Base-by-base conservation (phyloP, 2,113 vertebrate species). In the Paralichthys olivaceus region DNA sequence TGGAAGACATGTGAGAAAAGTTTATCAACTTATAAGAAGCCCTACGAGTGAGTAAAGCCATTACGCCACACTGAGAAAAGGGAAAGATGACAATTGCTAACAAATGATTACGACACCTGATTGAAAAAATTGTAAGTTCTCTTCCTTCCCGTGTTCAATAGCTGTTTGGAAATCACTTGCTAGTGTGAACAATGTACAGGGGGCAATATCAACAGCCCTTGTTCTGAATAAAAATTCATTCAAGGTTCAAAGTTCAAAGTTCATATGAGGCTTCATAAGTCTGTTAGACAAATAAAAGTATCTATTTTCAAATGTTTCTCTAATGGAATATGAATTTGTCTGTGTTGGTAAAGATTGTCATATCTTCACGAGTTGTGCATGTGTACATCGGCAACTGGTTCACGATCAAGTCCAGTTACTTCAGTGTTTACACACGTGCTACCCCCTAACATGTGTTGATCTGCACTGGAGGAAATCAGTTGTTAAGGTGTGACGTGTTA, bases 1-100 rank as follows among this genome's bases (percentile, higher is more conserved):
- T 79, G 91, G 89, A 93, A 93, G 89, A 92, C 91, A 59, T 84
- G 81, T 83, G 70, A 74, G 72, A 84, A 89, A 87, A 79, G 89
- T 89, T 88, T 57, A 88, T 89, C 76, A 86, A 84, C 86, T 90
- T 62, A 66, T 85, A 80, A 83, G 88, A 86, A 84, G 87, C 81
- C 80, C 89, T 80, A 77, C 68, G 40, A 85, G 75, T 69, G 75
- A 90, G 54, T 80, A 70, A 85, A 87, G 89, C 70, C 64, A 63
- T 80, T 86, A 72, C 55, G 51, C 59, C 76, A 70, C 29, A 74
- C 37, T 40, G 37, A 40, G 25, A 22, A 47, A 19, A 15, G 43
- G 69, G 78, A 65, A 73, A 19, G 19, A 79, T 58, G 65, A 79
- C 25, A 47, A 81, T 55, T 56, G 55, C 58, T 72, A 71, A 68